Base-by-base conservation (phyloP, 2,113 vertebrate species). In the Microcebus tavaratra region DNA sequence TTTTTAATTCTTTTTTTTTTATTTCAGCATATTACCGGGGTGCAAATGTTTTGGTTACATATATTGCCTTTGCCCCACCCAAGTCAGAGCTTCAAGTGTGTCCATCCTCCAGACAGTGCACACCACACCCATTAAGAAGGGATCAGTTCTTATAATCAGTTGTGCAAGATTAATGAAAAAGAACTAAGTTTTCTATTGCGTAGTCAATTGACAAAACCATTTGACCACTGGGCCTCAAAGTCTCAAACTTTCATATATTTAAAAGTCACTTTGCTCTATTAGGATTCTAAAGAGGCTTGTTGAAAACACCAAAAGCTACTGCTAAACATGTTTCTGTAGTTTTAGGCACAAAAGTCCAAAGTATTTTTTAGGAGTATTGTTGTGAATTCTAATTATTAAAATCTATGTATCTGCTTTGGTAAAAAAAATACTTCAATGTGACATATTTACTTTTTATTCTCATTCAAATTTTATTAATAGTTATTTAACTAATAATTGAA, bases 401-500 rank as follows among this genome's bases (percentile, higher is more conserved):
- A 57, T 70, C 75, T 92, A n/a, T 80, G 13, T 84, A 90, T 57
- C 65, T 90, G 76, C 53, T 91, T 95, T 91, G 68, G n/a, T 82
- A 63, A 95, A 72, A 45, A 45, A 93, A 87, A 84, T 82, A 73
- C 59, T 85, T 95, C 83, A 93, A 0, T 72, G 31, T 78, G 91
- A 80, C 85, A 93, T 96, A 88, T 83, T 95, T 93, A 86, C 59
- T 73, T 94, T 84, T 84, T 55, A 65, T 80, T 87, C 75, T 88
- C 76, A 76, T 88, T 93, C 68, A 95, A 45, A 25, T 87, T 92
- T 17, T 85, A 86, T 90, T 92, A 94, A 81, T 70, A 94, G 29
- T 18, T 94, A 97, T 67, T 96, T 92, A 95, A 42, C 72, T 65
- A 92, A 7, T 95, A 98, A 59, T 61, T 96, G 94, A 98, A 97